phyloP scores from a whole-genome alignment of 2,113 vertebrate species.

The Elgaria multicarinata region DNA sequence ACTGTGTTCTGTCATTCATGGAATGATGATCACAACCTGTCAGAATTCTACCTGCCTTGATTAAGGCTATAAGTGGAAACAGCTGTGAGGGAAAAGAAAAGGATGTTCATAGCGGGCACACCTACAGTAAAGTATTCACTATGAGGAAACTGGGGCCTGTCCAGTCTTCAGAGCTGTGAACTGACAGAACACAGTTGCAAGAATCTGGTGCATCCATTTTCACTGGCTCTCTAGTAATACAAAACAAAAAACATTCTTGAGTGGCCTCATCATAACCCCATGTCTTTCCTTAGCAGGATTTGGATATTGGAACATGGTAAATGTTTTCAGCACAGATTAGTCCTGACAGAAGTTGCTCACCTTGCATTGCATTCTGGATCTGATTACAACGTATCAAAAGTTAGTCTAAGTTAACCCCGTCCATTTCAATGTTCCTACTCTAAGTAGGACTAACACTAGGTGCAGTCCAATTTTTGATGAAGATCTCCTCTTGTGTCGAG shows the following conservation, averaged over 20 bases:
- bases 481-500: too few species aligned
- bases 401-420: too few species aligned
- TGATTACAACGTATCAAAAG: not conserved
- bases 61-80: not conserved
- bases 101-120: not conserved
- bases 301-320: not conserved
- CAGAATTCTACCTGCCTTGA: not conserved
- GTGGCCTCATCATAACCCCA: too few species aligned
- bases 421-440: not conserved
- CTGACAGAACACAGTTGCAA: not conserved
- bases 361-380: not conserved
- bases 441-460: too few species aligned
- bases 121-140: not conserved
- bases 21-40: not conserved
- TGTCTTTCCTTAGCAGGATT: not conserved
- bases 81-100: slow-evolving; percentile 7
- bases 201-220: not conserved
- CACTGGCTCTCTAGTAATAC: not conserved
- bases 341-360: not conserved
- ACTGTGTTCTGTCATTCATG: not conserved
- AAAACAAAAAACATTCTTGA: not conserved
- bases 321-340: not conserved
- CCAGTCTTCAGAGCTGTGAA: not conserved
- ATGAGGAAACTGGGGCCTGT: not conserved
- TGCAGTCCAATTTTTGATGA: too few species aligned